Evolutionary conservation across 1,140 invertebrate genomes (phyloP), one percentile per base, ranked within the genome.

Genomic region (Sinonovacula constricta): DNA sequence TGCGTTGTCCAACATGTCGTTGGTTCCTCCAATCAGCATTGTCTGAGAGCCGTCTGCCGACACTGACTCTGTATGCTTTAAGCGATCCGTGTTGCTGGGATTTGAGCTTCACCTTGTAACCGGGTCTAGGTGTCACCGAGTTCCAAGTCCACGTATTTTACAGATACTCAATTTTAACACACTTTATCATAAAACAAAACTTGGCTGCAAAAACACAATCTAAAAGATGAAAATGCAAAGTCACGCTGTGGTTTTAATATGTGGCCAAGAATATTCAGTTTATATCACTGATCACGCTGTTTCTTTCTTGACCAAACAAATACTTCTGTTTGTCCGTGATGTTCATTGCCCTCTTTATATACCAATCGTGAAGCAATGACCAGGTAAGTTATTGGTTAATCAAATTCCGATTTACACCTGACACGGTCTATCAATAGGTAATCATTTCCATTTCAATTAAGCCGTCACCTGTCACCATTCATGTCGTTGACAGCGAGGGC

Each of bases 381-480:
- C 66, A 69, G 28, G 75, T 62, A 62, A 59, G 14, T 78, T 62
- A 70, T 78, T 78, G 75, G 65, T 36, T 39, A 78, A 78, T 78
- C 53, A 78, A 51, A 69, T 69, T 26, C 51, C 66, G 45, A 78
- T 77, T 68, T 39, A 45, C 34, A 60, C 34, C 69, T 78, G 65
- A 69, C 66, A 78, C 75, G 30, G 60, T 51, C 36, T 62, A 54
- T 69, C 75, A 70, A 78, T 69, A 62, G 39, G 34, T 63, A 62
- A 78, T 78, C 45, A 78, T 78, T 78, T 59, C 56, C 54, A 78
- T 78, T 78, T 78, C 65, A 78, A 78, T 78, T 78, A 63, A 60
- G 39, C 34, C 51, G 31, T 54, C 34, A 67, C 45, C 26, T 18
- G 15, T 34, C 30, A 26, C 36, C 72, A 36, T 56, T 59, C 62